Percentiles rank a stretch among this genome's conserved stretches.
phyloP scores from a whole-genome alignment of 1,140 invertebrate species.

The Diabrotica undecimpunctata region DNA sequence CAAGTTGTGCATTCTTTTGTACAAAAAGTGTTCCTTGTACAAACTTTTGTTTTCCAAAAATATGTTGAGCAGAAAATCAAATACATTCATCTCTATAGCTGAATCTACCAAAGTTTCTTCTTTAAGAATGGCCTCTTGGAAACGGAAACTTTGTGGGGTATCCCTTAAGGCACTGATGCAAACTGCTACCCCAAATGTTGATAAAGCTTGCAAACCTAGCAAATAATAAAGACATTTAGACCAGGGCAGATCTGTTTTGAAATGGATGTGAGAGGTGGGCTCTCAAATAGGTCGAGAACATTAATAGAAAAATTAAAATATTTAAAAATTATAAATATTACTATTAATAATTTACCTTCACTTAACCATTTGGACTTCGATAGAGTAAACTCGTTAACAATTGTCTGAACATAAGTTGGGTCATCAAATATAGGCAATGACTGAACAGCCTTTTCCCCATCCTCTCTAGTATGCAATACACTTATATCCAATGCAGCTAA shows the following conservation, averaged over 20 bases:
- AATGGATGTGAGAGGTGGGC: no score
- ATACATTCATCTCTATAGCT: slow-evolving; percentile 77
- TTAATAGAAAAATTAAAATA: no score
- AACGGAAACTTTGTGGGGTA: slow-evolving; percentile 48
- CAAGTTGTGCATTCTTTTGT: slow-evolving; percentile 77
- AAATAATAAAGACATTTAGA: slow-evolving; percentile 21
- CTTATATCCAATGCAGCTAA: slow-evolving; percentile 83
- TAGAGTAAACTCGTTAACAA: slow-evolving; percentile 53
- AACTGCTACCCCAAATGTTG: slow-evolving; percentile 76
- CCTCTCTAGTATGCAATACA: slow-evolving; percentile 63
- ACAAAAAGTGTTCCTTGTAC: slow-evolving; percentile 77
- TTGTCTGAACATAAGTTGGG: slow-evolving; percentile 57
- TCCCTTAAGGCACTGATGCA: slow-evolving; percentile 74
- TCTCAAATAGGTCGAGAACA: no score
- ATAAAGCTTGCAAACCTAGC: slow-evolving; percentile 65
- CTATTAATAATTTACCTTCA: slow-evolving; percentile 22
- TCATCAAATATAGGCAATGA: slow-evolving; percentile 72
- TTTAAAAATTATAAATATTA: no score
- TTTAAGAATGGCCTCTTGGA: slow-evolving; percentile 57
- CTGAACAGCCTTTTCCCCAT: slow-evolving; percentile 64
- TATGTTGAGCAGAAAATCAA: slow-evolving; percentile 70
- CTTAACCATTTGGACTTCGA: slow-evolving; percentile 59
- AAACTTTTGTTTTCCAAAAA: slow-evolving; percentile 69
- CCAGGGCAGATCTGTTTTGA: no score
- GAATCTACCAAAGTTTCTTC: slow-evolving; percentile 73